Base-by-base conservation (phyloP, 1,140 invertebrate species). In the Polypedilum vanderplanki region DNA sequence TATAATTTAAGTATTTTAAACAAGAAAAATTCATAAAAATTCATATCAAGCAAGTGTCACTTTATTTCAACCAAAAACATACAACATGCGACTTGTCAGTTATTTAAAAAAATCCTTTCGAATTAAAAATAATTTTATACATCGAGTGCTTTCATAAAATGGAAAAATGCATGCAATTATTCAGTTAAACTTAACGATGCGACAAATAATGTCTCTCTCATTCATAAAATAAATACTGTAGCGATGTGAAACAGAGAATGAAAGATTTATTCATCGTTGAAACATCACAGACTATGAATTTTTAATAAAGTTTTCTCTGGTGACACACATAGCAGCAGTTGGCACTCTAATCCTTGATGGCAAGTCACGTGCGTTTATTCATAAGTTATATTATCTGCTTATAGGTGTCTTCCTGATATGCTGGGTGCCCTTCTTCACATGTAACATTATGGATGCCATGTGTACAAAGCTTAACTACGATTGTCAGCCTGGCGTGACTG, bases 361-460 rank as follows among this genome's bases (percentile, higher is more conserved):
- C 46, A 57, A 1, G n/a, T 57, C 46, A 57, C 46, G 12, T 46
- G 41, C 9, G 41, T 46, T 46, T 46, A 12, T 12, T 57, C 7
- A 75, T 15, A 17, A 20, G 15, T 17, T 40, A 8, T 41, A 65
- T 75, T 41, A n/a, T 46, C 40, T 20, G 41, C 15, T 77, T 74
- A 81, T 81, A 89, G 88, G 88, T 79, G 95, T 98, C 0, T 99
- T 99, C 84, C 88, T 99, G 7, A 89, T 98, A 78, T 99, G 98
- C 83, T 99, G 98, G 98, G 92, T 98, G 74, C 98, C 98, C 64
- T 99, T 99, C 87, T 99, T 99, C 88, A 96, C 93, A 0, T 96
- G 93, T 84, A 95, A 97, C 84, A 95, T 98, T 75, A 89, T 98
- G 86, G 96, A 98, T 81, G 98, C 97, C n/a, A 90, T 99, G 81